A percentile compares a stretch with the other conserved stretches of the same genome.
Evolutionary conservation across 2,888 invertebrate genomes (phyloP).

Genomic region (Phortica okadai): DNA sequence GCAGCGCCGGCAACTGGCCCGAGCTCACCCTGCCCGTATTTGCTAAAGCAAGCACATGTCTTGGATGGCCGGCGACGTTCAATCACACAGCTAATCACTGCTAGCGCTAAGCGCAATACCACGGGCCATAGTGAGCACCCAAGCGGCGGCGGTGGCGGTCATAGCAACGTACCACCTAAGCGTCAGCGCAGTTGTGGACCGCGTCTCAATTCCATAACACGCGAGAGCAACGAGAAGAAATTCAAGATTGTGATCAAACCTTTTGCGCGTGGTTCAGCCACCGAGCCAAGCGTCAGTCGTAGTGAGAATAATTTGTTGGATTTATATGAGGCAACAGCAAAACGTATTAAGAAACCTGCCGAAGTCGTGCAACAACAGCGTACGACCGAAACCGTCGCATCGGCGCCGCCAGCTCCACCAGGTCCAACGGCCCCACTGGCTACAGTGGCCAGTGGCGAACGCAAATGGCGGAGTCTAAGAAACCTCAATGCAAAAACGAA

Average conservation of each 20-base stretch:
- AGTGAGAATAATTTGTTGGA: slow-evolving; percentile 40
- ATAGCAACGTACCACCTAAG: slow-evolving; percentile 48
- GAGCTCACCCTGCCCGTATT: slow-evolving; percentile 52
- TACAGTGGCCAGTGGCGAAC: slow-evolving; percentile 51
- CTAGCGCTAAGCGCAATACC: slow-evolving; percentile 52
- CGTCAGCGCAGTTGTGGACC: slow-evolving; percentile 73
- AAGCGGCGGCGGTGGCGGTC: slow-evolving; percentile 7
- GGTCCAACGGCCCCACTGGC: slow-evolving; percentile 35
- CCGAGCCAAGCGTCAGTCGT: slow-evolving; percentile 19
- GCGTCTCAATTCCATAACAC: slow-evolving; percentile 48
- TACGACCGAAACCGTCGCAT: background rate
- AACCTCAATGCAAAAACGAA: slow-evolving; percentile 44
- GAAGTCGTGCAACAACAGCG: background rate
- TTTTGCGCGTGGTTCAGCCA: slow-evolving; percentile 46
- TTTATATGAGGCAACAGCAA: slow-evolving; percentile 20
- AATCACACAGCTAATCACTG: slow-evolving; percentile 58
- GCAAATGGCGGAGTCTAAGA: slow-evolving; percentile 60
- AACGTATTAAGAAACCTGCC: slow-evolving; percentile 37
- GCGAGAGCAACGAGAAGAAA: slow-evolving; percentile 53
- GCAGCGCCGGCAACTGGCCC: slow-evolving; percentile 27
- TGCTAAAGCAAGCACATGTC: slow-evolving; percentile 56
- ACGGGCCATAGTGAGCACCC: slow-evolving; percentile 18
- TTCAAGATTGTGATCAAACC: slow-evolving; percentile 65
- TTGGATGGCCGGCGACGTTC: slow-evolving; percentile 53
- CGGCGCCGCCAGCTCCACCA: slow-evolving; percentile 34